A percentile compares a stretch with the other conserved stretches of the same genome.
phyloP scores from a whole-genome alignment of 2,113 vertebrate genomes.

The Solea solea region DNA sequence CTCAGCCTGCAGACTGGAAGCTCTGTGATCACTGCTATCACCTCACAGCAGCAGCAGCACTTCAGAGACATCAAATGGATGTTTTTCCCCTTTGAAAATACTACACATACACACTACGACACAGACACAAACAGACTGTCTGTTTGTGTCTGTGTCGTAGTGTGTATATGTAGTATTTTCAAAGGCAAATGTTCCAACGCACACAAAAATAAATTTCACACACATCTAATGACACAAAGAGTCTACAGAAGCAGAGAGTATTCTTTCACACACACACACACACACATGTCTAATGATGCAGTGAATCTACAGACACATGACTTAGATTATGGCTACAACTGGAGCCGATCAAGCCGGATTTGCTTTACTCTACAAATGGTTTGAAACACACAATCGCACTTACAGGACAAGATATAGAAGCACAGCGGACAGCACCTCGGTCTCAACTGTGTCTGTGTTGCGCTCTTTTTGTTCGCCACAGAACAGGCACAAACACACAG shows the following conservation, averaged over 20 bases:
- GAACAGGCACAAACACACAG: constrained; percentile 27
- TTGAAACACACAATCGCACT: constrained; percentile 45
- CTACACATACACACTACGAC: background rate
- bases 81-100: constrained; percentile 8
- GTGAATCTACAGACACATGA: constrained; percentile 12
- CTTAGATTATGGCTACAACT: too few species aligned
- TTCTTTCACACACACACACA: too few species aligned
- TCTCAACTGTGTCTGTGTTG: constrained; percentile 57
- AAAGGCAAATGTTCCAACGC: too few species aligned
- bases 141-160: too few species aligned
- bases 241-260: too few species aligned
- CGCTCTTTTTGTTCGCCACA: constrained; percentile 58
- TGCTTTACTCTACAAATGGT: constrained; percentile 56
- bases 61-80: constrained; percentile 17
- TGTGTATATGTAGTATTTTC: too few species aligned
- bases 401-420: constrained; percentile 32
- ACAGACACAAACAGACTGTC: constrained; percentile 5
- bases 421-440: constrained; percentile 44
- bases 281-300: constrained; percentile 26
- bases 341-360: too few species aligned
- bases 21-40: constrained; percentile 34
- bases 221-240: too few species aligned
- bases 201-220: too few species aligned
- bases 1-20: constrained; percentile 26
- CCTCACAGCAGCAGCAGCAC: constrained; percentile 26